Evolutionary conservation across 2,113 vertebrate genomes (phyloP).

Genomic region (Cyprinodon tularosa): DNA sequence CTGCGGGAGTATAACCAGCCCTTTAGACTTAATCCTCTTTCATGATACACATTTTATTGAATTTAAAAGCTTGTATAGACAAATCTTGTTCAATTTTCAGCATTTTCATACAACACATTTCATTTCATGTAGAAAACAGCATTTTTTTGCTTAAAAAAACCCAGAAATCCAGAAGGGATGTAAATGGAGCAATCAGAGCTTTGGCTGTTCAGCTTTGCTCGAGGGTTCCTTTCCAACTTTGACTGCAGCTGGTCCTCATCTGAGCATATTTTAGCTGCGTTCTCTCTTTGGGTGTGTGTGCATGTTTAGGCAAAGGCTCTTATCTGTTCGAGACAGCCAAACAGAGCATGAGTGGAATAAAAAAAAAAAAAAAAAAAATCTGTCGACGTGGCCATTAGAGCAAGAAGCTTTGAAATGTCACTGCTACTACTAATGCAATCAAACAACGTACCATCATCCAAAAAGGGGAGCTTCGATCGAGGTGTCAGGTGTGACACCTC

Average conservation of each 20-base stretch:
- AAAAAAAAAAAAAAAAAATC: background rate
- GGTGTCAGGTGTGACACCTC: no score
- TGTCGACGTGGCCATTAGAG: slow-evolving; percentile 23
- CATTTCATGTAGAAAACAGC: background rate
- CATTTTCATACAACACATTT: background rate
- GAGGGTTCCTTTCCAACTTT: background rate
- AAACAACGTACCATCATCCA: no score
- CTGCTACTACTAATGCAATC: background rate
- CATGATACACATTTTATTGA: background rate
- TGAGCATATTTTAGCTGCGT: slow-evolving; percentile 39
- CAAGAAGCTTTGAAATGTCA: background rate
- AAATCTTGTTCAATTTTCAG: background rate
- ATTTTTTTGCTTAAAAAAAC: background rate
- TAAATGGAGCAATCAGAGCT: slow-evolving; percentile 14
- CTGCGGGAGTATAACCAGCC: no score
- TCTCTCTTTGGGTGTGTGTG: slow-evolving; percentile 5
- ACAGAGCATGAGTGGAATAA: background rate
- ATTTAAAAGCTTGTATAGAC: no score
- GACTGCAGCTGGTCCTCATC: slow-evolving; percentile 51
- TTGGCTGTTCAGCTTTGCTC: slow-evolving; percentile 7
- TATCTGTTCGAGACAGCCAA: slow-evolving; percentile 17
- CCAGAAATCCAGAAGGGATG: slow-evolving; percentile 1
- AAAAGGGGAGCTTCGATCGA: no score
- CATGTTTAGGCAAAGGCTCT: slow-evolving; percentile 5
- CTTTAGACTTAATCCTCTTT: background rate